These are phyloP conservation scores for Oceanites oceanicus DNA, from an alignment of 2,113 vertebrate species.

Conservation along the genomic window DNA sequence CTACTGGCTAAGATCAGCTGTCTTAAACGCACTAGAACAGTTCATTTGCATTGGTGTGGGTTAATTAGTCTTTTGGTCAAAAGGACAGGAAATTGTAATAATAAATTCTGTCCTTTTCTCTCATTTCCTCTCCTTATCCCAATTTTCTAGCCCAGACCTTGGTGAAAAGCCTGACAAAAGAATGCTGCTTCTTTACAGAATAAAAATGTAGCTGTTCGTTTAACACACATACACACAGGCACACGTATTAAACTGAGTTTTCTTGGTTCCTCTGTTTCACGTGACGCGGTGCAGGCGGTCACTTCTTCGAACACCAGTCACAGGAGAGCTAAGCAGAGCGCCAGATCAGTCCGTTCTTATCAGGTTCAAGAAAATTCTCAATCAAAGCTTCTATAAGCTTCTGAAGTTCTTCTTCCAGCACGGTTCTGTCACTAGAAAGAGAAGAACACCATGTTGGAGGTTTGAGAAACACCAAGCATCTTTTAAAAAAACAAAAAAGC, in stretches of 20 bases:
- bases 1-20: neutral
- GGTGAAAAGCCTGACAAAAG: constrained; percentile 34
- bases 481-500: neutral
- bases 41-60: neutral
- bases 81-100: neutral
- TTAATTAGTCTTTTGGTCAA: constrained; percentile 29
- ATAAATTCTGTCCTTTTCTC: neutral
- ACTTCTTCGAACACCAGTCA: neutral
- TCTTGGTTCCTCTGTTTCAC: constrained; percentile 16
- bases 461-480: neutral
- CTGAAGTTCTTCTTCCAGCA: constrained; percentile 82
- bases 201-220: neutral
- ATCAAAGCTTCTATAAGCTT: constrained; percentile 81
- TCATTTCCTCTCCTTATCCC: neutral
- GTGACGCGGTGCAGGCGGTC: neutral
- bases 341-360: constrained; percentile 84
- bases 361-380: constrained; percentile 87
- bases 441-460: neutral
- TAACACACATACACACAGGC: neutral
- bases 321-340: constrained; percentile 72
- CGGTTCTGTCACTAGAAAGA: constrained; percentile 73
- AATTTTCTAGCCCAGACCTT: neutral
- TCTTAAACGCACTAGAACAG: neutral
- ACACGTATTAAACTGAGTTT: neutral
- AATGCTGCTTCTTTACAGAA: neutral